Percentiles rank a stretch among this genome's conserved stretches.
Conservation (phyloP, 1,140 invertebrate genomes). For the Trichomalopsis sarcophagae region DNA sequence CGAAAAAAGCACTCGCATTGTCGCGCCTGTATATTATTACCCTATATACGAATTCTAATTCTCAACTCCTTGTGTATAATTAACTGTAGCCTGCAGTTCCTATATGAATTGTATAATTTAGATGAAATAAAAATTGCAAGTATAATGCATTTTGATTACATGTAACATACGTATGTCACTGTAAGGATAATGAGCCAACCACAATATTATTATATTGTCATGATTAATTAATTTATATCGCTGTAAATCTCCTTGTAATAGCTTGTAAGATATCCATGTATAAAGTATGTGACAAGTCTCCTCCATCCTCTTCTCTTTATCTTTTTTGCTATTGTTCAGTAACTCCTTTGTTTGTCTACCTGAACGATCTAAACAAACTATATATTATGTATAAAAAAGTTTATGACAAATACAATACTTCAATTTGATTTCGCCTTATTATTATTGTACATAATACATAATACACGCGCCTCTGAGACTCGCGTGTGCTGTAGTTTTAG, state of each 20-base stretch:
- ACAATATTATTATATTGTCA: not conserved
- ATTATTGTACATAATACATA: slow-evolving; percentile 2
- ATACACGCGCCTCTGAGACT: not conserved
- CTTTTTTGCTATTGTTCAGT: slow-evolving; percentile 34
- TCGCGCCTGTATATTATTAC: not conserved
- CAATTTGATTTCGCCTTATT: slow-evolving; percentile 19
- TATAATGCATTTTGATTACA: slow-evolving; percentile 5
- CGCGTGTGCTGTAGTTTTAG: not conserved
- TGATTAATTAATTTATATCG: not conserved
- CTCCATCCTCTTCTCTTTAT: slow-evolving; percentile 16
- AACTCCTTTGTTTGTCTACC: slow-evolving; percentile 28
- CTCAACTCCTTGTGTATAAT: not conserved
- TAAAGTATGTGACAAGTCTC: slow-evolving; percentile 25
- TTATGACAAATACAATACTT: slow-evolving; percentile 40
- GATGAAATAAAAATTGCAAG: not conserved
- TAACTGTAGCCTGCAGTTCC: not conserved
- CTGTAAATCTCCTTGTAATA: slow-evolving; percentile 36
- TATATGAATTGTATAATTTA: not conserved
- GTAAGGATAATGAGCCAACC: not conserved
- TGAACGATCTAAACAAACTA: slow-evolving; percentile 19
- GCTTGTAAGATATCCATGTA: slow-evolving; percentile 31
- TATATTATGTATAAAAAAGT: slow-evolving; percentile 34
- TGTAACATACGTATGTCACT: slow-evolving; percentile 3
- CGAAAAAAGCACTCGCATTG: no score
- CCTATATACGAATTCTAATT: not conserved